These are phyloP conservation scores for Tinamus guttatus DNA, from an alignment of 2,113 vertebrate species.

Conservation along the genomic window DNA sequence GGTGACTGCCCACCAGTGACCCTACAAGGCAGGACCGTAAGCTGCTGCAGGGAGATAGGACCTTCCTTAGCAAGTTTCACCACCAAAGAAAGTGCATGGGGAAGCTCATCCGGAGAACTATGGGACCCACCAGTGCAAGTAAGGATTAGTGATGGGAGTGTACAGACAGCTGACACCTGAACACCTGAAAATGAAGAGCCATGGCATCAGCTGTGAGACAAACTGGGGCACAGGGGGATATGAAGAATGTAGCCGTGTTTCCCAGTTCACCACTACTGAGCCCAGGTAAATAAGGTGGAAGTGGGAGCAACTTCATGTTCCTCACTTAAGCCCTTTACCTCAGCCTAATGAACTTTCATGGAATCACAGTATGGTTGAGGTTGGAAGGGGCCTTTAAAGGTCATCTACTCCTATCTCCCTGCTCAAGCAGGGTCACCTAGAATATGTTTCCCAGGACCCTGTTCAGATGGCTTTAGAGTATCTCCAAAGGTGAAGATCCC, in stretches of 20 bases:
- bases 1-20: background rate
- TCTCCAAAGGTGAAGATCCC: too few relatives aligned
- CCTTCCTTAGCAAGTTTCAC: background rate
- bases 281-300: background rate
- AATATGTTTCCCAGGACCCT: too few relatives aligned
- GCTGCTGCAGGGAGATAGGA: background rate
- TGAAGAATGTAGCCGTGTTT: background rate
- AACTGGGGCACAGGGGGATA: background rate
- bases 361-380: too few relatives aligned
- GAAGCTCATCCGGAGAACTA: background rate
- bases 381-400: too few relatives aligned
- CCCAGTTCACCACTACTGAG: accelerated
- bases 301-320: background rate
- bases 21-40: background rate
- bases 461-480: too few relatives aligned
- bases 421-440: too few relatives aligned
- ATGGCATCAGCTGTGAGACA: background rate
- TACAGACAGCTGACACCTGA: background rate
- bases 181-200: background rate
- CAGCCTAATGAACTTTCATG: background rate
- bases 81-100: background rate
- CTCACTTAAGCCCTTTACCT: background rate
- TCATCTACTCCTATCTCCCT: too few relatives aligned
- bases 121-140: background rate
- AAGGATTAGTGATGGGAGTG: background rate